Conservation (phyloP, 1,140 invertebrate genomes). For the Zaprionus gabonicus region DNA sequence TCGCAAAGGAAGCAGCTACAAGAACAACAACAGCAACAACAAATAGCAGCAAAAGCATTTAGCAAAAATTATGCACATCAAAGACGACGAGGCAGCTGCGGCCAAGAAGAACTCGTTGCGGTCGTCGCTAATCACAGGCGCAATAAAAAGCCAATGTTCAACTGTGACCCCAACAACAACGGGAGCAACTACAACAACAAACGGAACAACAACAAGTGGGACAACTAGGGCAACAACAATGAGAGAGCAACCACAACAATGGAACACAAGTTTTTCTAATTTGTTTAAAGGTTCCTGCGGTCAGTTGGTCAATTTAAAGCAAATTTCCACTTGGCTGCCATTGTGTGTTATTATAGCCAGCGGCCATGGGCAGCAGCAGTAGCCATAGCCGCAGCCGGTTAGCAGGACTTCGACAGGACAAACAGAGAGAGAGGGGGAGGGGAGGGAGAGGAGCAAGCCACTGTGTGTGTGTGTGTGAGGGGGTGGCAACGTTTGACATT, state of each 20-base stretch:
- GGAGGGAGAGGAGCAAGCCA: not conserved
- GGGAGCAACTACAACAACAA: conserved; percentile 14
- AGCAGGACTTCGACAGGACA: conserved; percentile 3
- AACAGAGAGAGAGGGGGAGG: not conserved
- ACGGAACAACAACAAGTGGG: not conserved
- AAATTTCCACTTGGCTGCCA: conserved; percentile 70
- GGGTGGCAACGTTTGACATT: conserved; percentile 64
- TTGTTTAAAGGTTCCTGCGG: conserved; percentile 73
- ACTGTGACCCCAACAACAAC: conserved; percentile 20
- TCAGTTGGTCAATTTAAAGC: conserved; percentile 80
- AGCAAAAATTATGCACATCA: conserved; percentile 78
- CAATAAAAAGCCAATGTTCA: conserved; percentile 35
- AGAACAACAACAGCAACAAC: not conserved
- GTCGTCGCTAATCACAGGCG: conserved; percentile 57
- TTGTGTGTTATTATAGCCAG: conserved; percentile 55
- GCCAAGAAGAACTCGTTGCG: not conserved
- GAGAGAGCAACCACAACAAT: conserved; percentile 43
- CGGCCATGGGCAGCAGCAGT: conserved; percentile 27
- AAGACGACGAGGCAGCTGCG: conserved; percentile 27
- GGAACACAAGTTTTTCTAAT: conserved; percentile 54
- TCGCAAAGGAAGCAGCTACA: conserved; percentile 13
- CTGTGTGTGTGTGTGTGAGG: not conserved
- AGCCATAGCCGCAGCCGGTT: conserved; percentile 19
- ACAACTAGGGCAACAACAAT: conserved; percentile 14
- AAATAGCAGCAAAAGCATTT: conserved; percentile 62